Base-by-base conservation (phyloP, 2,113 vertebrate species). In the Chascanopsetta lugubris region DNA sequence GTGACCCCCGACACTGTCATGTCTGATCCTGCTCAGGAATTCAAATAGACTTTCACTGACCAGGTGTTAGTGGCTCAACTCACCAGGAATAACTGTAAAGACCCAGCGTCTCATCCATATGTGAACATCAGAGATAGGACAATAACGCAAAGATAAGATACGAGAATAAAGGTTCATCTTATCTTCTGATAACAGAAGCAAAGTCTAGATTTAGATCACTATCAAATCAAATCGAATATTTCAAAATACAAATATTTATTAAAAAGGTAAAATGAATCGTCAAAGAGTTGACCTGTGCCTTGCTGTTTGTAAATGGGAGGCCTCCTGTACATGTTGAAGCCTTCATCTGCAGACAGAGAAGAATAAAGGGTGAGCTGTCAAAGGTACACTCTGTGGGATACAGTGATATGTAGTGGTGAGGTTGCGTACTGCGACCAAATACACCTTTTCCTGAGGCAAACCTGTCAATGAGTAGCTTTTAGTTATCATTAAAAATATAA, bases 271-370 rank as follows among this genome's bases (percentile, higher is more conserved):
- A 30, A 30, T 7, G 7, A 49, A 48, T 13, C 1, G 34, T 17
- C 10, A 34, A 46, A 20, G 15, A 4, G 6, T 36, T 15, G 17
- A 8, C 15, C 24, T 26, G 1, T 96, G 99, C 97, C 97, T 82
- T 98, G 92, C 70, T 96, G 96, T 87, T 96, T 98, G 92, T 98
- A 99, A 93, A 99, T 97, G 8, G 97, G 97, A 2, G 96, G 96
- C 76, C 95, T 98, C 81, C 91, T 94, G 93, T 99, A 99, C 86
- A 99, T 95, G 92, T 98, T 95, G 88, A 94, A 90, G 30, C 94
- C 94, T 92, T 99, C 94, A 82, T 98, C 97, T 98, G 94, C 84
- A 80, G 89, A 92, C 82, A 90, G 89, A 92, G 92, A 67, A 89
- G 69, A 82, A 62, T 3, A 20, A 40, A 46, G 6, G 5, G 1